Evolutionary conservation across 2,113 vertebrate species (phyloP).

Genomic region (Orycteropus afer): DNA sequence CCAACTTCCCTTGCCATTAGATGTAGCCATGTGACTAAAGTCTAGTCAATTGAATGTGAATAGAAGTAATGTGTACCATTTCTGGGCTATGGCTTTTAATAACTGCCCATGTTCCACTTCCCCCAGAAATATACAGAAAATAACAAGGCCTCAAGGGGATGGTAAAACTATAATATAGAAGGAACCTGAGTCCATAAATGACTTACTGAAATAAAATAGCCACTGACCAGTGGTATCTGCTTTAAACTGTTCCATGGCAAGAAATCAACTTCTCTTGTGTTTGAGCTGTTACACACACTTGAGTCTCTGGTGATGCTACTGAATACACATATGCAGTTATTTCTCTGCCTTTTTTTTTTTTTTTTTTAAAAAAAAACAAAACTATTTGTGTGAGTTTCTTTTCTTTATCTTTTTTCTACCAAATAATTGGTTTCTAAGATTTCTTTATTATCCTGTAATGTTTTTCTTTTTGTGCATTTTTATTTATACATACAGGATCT

Average conservation of each 20-base stretch:
- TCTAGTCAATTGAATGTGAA: background rate
- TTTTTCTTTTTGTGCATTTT: background rate
- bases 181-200: background rate
- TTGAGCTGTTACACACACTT: background rate
- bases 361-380: background rate
- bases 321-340: background rate
- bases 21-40: background rate
- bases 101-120: background rate
- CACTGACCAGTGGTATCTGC: background rate
- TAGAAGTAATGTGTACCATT: background rate
- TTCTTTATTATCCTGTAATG: background rate
- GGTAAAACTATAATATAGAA: background rate
- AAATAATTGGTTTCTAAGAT: background rate
- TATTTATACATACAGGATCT: background rate
- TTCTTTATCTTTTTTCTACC: background rate
- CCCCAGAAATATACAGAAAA: background rate
- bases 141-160: background rate
- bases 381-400: background rate
- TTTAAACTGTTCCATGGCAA: background rate
- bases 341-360: background rate
- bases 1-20: background rate
- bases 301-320: background rate
- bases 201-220: background rate
- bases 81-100: background rate
- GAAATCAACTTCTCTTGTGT: background rate